Conservation (phyloP, 2,888 invertebrate species). For the Timandra comae region DNA sequence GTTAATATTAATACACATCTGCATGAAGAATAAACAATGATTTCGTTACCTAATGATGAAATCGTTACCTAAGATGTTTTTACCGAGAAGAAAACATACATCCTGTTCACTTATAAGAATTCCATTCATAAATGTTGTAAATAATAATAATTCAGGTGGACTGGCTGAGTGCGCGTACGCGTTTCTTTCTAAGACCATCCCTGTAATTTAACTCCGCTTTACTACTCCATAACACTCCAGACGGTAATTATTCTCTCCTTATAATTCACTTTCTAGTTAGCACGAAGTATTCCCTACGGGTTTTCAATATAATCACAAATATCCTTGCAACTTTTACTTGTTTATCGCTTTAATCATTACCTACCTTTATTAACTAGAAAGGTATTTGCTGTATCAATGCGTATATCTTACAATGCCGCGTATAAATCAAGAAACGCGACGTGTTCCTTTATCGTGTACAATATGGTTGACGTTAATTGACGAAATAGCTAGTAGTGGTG, state of each 20-base stretch:
- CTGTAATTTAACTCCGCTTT: conserved; percentile 43
- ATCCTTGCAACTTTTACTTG: conserved; percentile 7
- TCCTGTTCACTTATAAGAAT: conserved; percentile 13
- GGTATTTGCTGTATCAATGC: neutral
- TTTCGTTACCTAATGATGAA: no score
- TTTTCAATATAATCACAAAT: no score
- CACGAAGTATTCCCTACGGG: conserved; percentile 2
- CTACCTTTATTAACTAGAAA: neutral
- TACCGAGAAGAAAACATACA: no score
- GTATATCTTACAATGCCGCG: conserved; percentile 21
- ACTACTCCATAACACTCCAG: conserved; percentile 31
- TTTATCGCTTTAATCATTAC: conserved; percentile 6
- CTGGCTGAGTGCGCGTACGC: conserved; percentile 24
- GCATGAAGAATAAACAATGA: no score
- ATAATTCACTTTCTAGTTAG: conserved; percentile 55
- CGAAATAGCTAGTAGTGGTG: conserved; percentile 44
- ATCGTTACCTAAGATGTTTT: no score
- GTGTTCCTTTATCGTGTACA: conserved; percentile 37
- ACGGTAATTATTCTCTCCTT: conserved; percentile 44
- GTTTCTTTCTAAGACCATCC: conserved; percentile 36
- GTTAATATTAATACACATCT: no score
- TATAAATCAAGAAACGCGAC: conserved; percentile 35
- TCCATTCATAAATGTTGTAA: conserved; percentile 32
- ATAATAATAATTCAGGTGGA: conserved; percentile 32
- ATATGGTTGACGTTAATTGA: conserved; percentile 60